phyloP scores from a whole-genome alignment of 2,888 invertebrate species.

The Vesta saturnalis region DNA sequence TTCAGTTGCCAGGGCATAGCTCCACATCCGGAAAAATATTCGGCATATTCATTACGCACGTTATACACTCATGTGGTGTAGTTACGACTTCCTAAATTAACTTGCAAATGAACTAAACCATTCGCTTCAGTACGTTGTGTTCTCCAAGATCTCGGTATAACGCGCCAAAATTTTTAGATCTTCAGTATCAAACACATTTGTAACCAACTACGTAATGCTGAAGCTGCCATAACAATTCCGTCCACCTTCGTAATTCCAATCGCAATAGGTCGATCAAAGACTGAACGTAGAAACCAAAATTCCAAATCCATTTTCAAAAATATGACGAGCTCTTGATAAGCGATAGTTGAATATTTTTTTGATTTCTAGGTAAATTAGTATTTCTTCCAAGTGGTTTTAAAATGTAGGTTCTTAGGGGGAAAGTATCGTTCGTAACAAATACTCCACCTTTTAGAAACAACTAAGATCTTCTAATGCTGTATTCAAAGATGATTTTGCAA shows the following conservation, averaged over 20 bases:
- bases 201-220: slow-evolving; percentile 35
- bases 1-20: no score
- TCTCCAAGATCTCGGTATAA: slow-evolving; percentile 42
- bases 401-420: slow-evolving; percentile 27
- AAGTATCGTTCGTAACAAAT: slow-evolving; percentile 28
- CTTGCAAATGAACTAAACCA: slow-evolving; percentile 29
- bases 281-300: slow-evolving; percentile 23
- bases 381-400: no score
- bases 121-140: slow-evolving; percentile 33
- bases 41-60: no score
- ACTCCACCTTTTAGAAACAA: no score
- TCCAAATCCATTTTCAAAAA: no score
- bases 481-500: slow-evolving; percentile 35
- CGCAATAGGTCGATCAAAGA: slow-evolving; percentile 28
- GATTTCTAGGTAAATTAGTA: slow-evolving; percentile 31
- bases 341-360: slow-evolving; percentile 39
- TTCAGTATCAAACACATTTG: slow-evolving; percentile 37
- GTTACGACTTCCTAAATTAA: no score
- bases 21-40: no score
- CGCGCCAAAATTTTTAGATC: slow-evolving; percentile 5
- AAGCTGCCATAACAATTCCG: slow-evolving; percentile 17
- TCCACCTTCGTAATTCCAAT: no score
- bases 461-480: slow-evolving; percentile 33
- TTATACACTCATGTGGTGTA: slow-evolving; percentile 30
- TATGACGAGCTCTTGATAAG: slow-evolving; percentile 27